Percentiles rank a stretch among this genome's conserved stretches.
Evolutionary conservation across 2,113 vertebrate genomes (phyloP).

Genomic region (Oryzias curvinotus): DNA sequence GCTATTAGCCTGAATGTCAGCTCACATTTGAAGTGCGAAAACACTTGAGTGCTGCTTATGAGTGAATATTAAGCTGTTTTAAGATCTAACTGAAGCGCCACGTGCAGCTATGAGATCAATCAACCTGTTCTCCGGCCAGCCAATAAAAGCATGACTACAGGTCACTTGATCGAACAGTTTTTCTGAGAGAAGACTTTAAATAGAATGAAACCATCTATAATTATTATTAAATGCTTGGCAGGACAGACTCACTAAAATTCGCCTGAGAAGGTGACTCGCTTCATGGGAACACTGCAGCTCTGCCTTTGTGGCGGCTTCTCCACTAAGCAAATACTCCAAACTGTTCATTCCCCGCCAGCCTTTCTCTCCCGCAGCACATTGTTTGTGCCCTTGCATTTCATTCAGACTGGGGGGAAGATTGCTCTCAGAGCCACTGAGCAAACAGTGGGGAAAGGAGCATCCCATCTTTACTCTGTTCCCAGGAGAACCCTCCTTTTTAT

Average conservation of each 20-base stretch:
- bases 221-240: constrained; percentile 74
- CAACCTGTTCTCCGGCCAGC: constrained; percentile 12
- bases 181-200: constrained; percentile 41
- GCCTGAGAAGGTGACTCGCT: constrained; percentile 81
- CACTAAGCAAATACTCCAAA: constrained; percentile 96
- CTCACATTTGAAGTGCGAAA: constrained; percentile 14
- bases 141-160: constrained; percentile 29
- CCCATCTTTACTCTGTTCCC: constrained; percentile 88
- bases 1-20: constrained; percentile 19
- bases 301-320: constrained; percentile 90
- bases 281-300: constrained; percentile 88
- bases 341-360: constrained; percentile 86
- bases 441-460: constrained; percentile 90
- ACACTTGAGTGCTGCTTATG: constrained; percentile 9
- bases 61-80: constrained; percentile 12
- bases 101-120: constrained; percentile 18
- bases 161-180: constrained; percentile 54
- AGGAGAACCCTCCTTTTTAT: constrained; percentile 87
- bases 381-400: constrained; percentile 95
- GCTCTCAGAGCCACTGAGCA: constrained; percentile 93
- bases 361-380: constrained; percentile 90
- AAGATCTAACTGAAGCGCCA: constrained; percentile 17
- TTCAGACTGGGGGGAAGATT: constrained; percentile 85
- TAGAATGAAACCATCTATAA: constrained; percentile 44
- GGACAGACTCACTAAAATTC: constrained; percentile 61